Base-by-base conservation (phyloP, 2,888 invertebrate species). In the Geophilus truncorum region DNA sequence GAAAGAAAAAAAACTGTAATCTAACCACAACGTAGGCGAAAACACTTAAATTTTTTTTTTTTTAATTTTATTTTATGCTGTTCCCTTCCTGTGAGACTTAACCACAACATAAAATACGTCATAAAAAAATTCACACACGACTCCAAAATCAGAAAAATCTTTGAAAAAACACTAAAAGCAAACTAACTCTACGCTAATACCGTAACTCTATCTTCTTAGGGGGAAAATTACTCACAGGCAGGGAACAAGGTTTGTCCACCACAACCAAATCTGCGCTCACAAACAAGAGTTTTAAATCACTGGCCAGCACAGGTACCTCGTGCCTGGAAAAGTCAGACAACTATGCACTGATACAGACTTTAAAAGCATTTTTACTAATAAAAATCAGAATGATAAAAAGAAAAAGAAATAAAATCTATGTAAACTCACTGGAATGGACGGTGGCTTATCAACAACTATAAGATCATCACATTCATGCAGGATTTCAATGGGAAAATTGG, bases 391-490 rank as follows among this genome's bases (percentile, higher is more conserved):
- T 77, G 3, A 23, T 18, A n/a, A 28, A 30, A 34, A 23, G 15
- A 23, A 62, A 12, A 7, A 62, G 15, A 23, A 62, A 77, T 25
- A 28, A 45, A 18, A 18, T n/a, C n/a, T n/a, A 32, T 7, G 23
- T 6, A 36, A 25, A 81, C 83, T 95, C 94, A 97, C 96, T 89
- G 98, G 98, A 91, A 98, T 96, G 90, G 98, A 98, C 90, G 97
- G 95, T 89, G 98, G 98, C 92, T 98, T 98, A 93, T 98, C 96
- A 90, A 98, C 95, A 90, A 99, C 98, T 90, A 99, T 93, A 91
- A 98, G 92, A 91, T 99, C 97, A 90, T 97, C 96, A 91, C 95
- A 96, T 92, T 97, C 95, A 91, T 95, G 94, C 88, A 99, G 93
- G 90, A 99, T 94, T 90, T 94, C 93, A 91, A 98, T 95, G 90